phyloP scores from a whole-genome alignment of 64 coral and sea anemone species.

The Porites australiensis region DNA sequence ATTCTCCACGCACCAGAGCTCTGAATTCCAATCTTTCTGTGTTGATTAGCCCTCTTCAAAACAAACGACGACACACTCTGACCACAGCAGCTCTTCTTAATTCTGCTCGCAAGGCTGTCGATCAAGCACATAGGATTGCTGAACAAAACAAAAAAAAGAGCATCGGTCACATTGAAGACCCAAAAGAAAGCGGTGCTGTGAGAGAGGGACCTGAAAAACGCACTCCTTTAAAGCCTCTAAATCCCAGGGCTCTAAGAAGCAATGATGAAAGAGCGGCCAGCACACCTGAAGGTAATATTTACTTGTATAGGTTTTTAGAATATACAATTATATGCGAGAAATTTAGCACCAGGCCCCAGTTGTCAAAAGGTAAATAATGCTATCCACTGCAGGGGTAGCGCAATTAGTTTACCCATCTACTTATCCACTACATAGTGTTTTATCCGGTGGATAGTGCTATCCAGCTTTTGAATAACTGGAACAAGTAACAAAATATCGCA shows the following conservation, averaged over 20 bases:
- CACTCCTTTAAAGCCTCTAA: conserved; percentile 37
- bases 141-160: conserved; percentile 36
- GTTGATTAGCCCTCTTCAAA: conserved; percentile 12
- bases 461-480: too few species aligned
- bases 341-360: too few species aligned
- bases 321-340: too few species aligned
- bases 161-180: background rate
- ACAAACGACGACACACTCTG: conserved; percentile 48
- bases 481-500: too few species aligned
- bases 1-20: background rate
- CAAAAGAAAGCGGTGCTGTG: background rate
- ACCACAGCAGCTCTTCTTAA: conserved; percentile 59
- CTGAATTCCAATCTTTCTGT: conserved; percentile 4
- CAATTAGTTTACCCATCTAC: too few species aligned
- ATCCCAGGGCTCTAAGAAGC: background rate
- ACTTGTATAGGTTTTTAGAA: background rate
- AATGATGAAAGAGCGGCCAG: conserved; percentile 58
- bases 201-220: conserved; percentile 11
- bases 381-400: too few species aligned
- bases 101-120: conserved; percentile 76
- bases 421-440: too few species aligned
- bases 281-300: conserved; percentile 61
- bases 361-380: too few species aligned
- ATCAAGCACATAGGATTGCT: conserved; percentile 52
- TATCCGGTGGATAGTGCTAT: too few species aligned